Percentiles rank a stretch among this genome's conserved stretches.
Conservation (phyloP, 1,140 invertebrate species). For the Drosophila kurseongensis region DNA sequence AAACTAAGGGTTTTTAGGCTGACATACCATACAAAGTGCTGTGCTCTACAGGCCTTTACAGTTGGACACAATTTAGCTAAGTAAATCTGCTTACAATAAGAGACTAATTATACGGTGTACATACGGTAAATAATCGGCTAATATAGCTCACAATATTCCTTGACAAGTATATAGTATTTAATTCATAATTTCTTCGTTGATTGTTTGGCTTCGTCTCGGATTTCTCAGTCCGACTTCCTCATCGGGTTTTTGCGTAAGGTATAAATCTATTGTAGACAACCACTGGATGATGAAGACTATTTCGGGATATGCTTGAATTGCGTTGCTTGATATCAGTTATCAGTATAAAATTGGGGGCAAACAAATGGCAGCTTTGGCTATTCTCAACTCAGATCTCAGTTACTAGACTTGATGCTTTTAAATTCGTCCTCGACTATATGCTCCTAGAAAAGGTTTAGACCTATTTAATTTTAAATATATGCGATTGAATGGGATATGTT, state of each 20-base stretch:
- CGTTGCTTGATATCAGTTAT: constrained; percentile 50
- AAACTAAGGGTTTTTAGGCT: constrained; percentile 59
- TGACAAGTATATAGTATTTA: constrained; percentile 44
- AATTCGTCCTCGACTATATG: constrained; percentile 47
- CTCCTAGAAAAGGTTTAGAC: constrained; percentile 20
- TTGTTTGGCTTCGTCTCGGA: constrained; percentile 66
- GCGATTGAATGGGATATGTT: constrained; percentile 57
- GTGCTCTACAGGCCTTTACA: constrained; percentile 50
- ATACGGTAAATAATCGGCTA: constrained; percentile 66
- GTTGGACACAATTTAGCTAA: constrained; percentile 75
- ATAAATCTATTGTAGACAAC: constrained; percentile 71
- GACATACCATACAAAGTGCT: constrained; percentile 43
- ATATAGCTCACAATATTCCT: constrained; percentile 75
- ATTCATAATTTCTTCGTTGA: constrained; percentile 72
- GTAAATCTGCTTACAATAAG: constrained; percentile 54
- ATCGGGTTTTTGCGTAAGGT: constrained; percentile 4
- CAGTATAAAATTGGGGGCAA: constrained; percentile 48
- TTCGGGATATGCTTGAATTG: constrained; percentile 81
- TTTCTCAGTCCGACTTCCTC: not conserved
- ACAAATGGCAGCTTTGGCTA: constrained; percentile 70
- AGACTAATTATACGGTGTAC: constrained; percentile 54
- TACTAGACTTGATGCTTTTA: constrained; percentile 21
- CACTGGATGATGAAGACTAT: constrained; percentile 78
- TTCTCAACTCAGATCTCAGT: constrained; percentile 46
- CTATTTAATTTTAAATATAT: constrained; percentile 36